Evolutionary conservation across 2,113 vertebrate genomes (phyloP).

Genomic region (Pachyramphus minor): DNA sequence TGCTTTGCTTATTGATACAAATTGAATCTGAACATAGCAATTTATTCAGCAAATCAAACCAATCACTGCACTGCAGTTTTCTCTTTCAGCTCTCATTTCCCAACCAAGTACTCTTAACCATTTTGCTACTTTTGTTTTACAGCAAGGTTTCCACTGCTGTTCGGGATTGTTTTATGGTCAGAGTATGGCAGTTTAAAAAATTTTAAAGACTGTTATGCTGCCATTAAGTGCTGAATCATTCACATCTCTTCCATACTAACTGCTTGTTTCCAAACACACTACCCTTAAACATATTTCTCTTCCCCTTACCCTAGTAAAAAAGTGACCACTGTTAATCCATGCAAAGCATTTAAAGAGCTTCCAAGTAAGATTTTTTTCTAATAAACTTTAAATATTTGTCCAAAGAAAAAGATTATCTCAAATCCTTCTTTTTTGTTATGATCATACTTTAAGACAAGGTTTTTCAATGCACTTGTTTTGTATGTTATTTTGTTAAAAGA

Average conservation of each 20-base stretch:
- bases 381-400: background rate
- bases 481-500: background rate
- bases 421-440: background rate
- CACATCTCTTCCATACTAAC: conserved; percentile 23
- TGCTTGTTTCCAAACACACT: background rate
- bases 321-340: background rate
- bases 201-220: background rate
- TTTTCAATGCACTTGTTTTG: background rate
- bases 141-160: conserved; percentile 27
- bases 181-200: background rate
- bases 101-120: conserved; percentile 69
- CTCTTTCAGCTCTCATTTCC: conserved; percentile 71
- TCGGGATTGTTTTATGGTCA: background rate
- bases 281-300: background rate
- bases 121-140: conserved; percentile 50
- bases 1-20: conserved; percentile 77
- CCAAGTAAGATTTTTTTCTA: background rate
- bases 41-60: conserved; percentile 81
- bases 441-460: background rate
- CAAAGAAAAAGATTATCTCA: background rate
- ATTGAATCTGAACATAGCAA: conserved; percentile 81
- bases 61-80: conserved; percentile 72
- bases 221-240: background rate
- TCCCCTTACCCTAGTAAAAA: background rate
- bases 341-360: conserved; percentile 21